Percentiles rank a stretch among this genome's conserved stretches.
Evolutionary conservation across 2,797 vertebrate species (phyloP).

Genomic region (Gephyroberyx darwinii): DNA sequence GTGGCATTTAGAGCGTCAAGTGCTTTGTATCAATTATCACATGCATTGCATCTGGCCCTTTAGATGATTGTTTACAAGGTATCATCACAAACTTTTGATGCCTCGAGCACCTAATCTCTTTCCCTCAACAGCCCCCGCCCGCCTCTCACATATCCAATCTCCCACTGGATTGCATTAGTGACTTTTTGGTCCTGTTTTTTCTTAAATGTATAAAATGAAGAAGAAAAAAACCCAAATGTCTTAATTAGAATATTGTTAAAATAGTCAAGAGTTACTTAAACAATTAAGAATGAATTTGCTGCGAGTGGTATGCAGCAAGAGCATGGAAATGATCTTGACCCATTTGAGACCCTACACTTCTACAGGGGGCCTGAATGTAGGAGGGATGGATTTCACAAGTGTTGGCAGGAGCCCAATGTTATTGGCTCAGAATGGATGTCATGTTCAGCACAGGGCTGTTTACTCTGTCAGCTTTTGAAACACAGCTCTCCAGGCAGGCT

Average conservation of each 20-base stretch:
- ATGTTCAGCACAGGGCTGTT: conserved; percentile 33
- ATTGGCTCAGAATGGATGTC: conserved; percentile 35
- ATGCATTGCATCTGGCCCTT: too few relatives aligned
- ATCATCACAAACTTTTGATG: too few relatives aligned
- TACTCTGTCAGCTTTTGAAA: conserved; percentile 44
- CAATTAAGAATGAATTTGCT: neutral
- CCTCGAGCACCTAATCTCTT: neutral
- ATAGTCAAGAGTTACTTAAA: neutral
- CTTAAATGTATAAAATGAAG: neutral
- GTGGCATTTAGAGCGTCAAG: too few relatives aligned
- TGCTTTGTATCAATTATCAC: too few relatives aligned
- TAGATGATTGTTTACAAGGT: too few relatives aligned
- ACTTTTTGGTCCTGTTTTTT: neutral
- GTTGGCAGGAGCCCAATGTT: conserved; percentile 23
- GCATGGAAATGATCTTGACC: neutral
- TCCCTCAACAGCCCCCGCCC: neutral
- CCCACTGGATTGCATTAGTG: too few relatives aligned
- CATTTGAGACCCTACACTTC: neutral
- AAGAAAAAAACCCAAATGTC: neutral
- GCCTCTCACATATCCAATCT: neutral
- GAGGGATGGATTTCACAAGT: conserved; percentile 53
- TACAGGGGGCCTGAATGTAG: conserved; percentile 12
- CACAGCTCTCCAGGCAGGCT: conserved; percentile 20
- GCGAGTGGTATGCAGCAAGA: neutral
- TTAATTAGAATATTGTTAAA: neutral